Evolutionary conservation across 2,888 invertebrate species (phyloP).

Genomic region (Chalcis sispes): DNA sequence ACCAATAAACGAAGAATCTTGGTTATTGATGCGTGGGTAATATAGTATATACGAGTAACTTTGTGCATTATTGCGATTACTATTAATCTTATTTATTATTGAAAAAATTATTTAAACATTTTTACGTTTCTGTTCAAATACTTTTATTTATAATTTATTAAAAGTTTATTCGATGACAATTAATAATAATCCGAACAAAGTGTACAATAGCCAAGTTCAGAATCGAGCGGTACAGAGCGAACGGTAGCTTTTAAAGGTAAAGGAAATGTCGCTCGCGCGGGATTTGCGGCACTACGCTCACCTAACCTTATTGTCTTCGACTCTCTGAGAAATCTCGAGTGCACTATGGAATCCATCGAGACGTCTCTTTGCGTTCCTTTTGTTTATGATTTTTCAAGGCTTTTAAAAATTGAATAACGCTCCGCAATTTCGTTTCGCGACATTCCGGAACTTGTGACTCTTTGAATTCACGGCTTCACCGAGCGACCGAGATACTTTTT

Average conservation of each 20-base stretch:
- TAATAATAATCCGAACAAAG: too few species aligned
- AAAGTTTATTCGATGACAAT: too few species aligned
- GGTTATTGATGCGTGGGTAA: too few species aligned
- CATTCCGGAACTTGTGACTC: neutral
- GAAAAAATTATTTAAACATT: too few species aligned
- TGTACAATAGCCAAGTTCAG: neutral
- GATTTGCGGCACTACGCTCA: neutral
- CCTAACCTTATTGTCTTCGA: slow-evolving; percentile 11
- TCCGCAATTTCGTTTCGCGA: slow-evolving; percentile 36
- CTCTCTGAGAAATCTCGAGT: slow-evolving; percentile 14
- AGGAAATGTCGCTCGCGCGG: too few species aligned
- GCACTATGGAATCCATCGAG: neutral
- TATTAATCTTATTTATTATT: too few species aligned
- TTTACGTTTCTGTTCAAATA: too few species aligned
- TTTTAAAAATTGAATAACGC: slow-evolving; percentile 50
- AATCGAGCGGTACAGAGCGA: neutral
- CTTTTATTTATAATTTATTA: too few species aligned
- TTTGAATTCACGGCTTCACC: slow-evolving; percentile 25
- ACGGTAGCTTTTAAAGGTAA: neutral
- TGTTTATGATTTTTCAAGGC: slow-evolving; percentile 37
- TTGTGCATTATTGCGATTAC: too few species aligned
- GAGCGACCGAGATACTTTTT: too few species aligned
- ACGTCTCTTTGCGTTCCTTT: slow-evolving; percentile 20
- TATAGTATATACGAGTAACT: too few species aligned
- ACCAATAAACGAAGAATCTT: too few species aligned